Evolutionary conservation across 1,140 invertebrate species (phyloP).

Genomic region (Drosophila virilis): DNA sequence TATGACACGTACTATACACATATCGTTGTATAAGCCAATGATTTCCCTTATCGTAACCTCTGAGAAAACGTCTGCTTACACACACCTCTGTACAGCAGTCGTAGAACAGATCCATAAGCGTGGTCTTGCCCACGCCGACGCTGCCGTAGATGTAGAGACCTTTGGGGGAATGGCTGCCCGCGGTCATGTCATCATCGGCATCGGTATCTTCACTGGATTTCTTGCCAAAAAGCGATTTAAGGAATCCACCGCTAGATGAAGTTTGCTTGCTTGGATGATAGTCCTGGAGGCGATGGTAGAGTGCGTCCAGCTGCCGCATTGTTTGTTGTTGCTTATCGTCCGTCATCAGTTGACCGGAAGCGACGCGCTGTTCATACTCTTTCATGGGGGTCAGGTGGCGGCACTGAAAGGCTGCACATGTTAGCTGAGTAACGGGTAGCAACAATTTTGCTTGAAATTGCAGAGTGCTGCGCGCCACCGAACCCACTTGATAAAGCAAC

Average conservation of each 20-base stretch:
- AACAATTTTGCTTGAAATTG: slow-evolving; percentile 35
- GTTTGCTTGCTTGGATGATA: slow-evolving; percentile 86
- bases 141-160: slow-evolving; percentile 94
- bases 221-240: slow-evolving; percentile 79
- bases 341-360: slow-evolving; percentile 86
- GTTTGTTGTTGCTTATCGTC: slow-evolving; percentile 91
- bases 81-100: slow-evolving; percentile 88
- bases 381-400: slow-evolving; percentile 84
- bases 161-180: slow-evolving; percentile 86
- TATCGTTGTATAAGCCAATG: neutral
- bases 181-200: slow-evolving; percentile 46
- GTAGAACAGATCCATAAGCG: slow-evolving; percentile 99
- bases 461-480: slow-evolving; percentile 31
- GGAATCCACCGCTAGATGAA: slow-evolving; percentile 81
- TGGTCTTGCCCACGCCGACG: slow-evolving; percentile 98
- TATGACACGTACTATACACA: neutral
- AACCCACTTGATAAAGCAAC: slow-evolving; percentile 39
- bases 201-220: slow-evolving; percentile 45
- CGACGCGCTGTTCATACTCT: slow-evolving; percentile 87
- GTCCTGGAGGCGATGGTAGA: slow-evolving; percentile 88
- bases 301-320: slow-evolving; percentile 88
- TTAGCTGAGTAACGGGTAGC: slow-evolving; percentile 17
- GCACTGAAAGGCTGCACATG: slow-evolving; percentile 17
- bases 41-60: neutral
- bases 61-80: slow-evolving; percentile 8